These are phyloP conservation scores for Dendroctonus ponderosae DNA, from an alignment of 1,140 invertebrate species.

Conservation along the genomic window DNA sequence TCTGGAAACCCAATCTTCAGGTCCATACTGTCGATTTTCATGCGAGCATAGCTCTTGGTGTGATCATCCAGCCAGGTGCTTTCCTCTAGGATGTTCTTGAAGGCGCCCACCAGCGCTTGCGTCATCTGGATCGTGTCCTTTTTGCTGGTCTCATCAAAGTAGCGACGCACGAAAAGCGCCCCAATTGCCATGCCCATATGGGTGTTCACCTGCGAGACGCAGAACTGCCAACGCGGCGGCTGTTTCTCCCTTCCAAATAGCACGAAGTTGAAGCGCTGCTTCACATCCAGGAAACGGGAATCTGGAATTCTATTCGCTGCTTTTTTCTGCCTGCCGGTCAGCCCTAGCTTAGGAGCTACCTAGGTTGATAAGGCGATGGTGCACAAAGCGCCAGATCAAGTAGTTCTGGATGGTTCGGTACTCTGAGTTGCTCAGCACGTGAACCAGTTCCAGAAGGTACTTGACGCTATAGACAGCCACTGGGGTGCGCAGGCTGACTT, in stretches of 20 bases:
- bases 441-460: conserved; percentile 60
- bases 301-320: too few relatives aligned
- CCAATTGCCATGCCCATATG: conserved; percentile 84
- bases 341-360: too few relatives aligned
- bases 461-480: conserved; percentile 72
- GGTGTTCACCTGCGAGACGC: conserved; percentile 77
- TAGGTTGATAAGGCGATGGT: conserved; percentile 81
- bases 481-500: conserved; percentile 59
- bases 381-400: conserved; percentile 83
- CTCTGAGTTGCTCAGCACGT: conserved; percentile 51
- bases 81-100: conserved; percentile 66
- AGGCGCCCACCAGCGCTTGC: conserved; percentile 75
- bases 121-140: conserved; percentile 82
- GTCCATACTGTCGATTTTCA: conserved; percentile 80
- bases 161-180: conserved; percentile 80
- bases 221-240: conserved; percentile 78
- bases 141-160: conserved; percentile 83
- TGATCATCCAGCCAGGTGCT: conserved; percentile 81
- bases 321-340: too few relatives aligned
- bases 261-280: conserved; percentile 69
- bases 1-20: conserved; percentile 88
- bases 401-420: conserved; percentile 70
- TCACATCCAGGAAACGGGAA: conserved; percentile 65
- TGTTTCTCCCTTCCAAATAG: conserved; percentile 72
- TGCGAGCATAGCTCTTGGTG: conserved; percentile 68